phyloP scores from a whole-genome alignment of 2,113 vertebrate genomes.

The Entomyzon cyanotis region DNA sequence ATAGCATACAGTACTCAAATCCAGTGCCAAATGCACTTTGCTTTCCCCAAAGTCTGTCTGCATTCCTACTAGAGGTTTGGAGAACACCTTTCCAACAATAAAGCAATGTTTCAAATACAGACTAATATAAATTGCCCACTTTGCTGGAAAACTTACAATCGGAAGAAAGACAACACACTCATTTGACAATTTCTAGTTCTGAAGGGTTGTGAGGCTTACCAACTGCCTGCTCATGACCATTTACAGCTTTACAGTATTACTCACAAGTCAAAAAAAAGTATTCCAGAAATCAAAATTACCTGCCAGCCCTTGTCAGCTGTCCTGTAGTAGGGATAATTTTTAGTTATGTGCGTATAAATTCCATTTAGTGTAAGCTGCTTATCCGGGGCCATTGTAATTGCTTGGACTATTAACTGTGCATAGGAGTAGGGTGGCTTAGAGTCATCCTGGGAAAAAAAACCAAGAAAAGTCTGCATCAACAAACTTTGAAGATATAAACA shows the following conservation, averaged over 20 bases:
- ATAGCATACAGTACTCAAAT: background rate
- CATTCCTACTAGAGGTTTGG: background rate
- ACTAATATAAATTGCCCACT: background rate
- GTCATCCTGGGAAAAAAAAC: conserved; percentile 81
- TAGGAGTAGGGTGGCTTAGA: conserved; percentile 97
- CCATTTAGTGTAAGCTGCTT: conserved; percentile 95
- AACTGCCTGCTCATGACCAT: background rate
- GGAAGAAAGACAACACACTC: background rate
- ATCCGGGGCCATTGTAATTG: conserved; percentile 93
- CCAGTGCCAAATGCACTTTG: background rate
- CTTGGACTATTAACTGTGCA: conserved; percentile 95
- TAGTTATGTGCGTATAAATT: conserved; percentile 98
- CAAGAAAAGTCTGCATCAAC: background rate
- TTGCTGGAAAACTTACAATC: background rate
- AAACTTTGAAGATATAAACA: background rate
- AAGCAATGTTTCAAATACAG: background rate
- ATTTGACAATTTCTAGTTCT: background rate
- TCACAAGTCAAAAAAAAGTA: background rate
- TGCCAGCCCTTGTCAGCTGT: conserved; percentile 99
- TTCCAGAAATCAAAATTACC: conserved; percentile 71
- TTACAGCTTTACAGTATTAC: background rate
- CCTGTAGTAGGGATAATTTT: conserved; percentile 96
- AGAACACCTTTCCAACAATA: background rate
- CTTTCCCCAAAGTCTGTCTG: background rate
- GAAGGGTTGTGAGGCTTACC: background rate